A percentile compares a stretch with the other conserved stretches of the same genome.
These are phyloP conservation scores for Prietella phreatophila DNA, from an alignment of 2,113 vertebrate species.

Conservation along the genomic window DNA sequence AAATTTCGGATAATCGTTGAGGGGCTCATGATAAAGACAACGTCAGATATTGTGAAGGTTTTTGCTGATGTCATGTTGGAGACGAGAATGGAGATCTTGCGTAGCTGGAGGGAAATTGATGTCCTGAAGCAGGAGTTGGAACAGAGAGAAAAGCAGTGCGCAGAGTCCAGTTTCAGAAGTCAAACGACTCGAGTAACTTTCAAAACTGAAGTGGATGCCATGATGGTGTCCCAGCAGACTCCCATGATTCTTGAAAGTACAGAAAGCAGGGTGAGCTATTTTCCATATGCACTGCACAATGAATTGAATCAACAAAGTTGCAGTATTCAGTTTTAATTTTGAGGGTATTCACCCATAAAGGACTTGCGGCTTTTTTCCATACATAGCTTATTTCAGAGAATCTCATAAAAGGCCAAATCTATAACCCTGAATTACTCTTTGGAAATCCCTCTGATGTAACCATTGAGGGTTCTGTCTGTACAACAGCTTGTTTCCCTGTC, in stretches of 20 bases:
- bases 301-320: too few relatives aligned
- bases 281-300: not conserved
- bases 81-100: conserved; percentile 47
- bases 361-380: not conserved
- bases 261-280: conserved; percentile 9
- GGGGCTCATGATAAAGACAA: conserved; percentile 40
- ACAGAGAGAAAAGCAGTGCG: conserved; percentile 36
- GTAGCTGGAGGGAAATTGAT: conserved; percentile 48
- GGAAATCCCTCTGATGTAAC: not conserved
- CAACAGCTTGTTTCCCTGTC: not conserved
- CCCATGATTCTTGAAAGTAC: not conserved
- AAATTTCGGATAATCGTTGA: conserved; percentile 47
- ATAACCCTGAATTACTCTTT: not conserved
- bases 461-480: not conserved
- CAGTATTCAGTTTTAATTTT: not conserved
- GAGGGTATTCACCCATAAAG: not conserved
- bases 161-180: not conserved
- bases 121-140: conserved; percentile 43
- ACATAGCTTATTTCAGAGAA: not conserved
- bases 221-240: not conserved
- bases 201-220: conserved; percentile 34
- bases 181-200: conserved; percentile 5
- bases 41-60: conserved; percentile 48
- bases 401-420: not conserved
- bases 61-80: conserved; percentile 46